Evolutionary conservation across 2,113 vertebrate species (phyloP).

Genomic region (Hemiprocne comata): DNA sequence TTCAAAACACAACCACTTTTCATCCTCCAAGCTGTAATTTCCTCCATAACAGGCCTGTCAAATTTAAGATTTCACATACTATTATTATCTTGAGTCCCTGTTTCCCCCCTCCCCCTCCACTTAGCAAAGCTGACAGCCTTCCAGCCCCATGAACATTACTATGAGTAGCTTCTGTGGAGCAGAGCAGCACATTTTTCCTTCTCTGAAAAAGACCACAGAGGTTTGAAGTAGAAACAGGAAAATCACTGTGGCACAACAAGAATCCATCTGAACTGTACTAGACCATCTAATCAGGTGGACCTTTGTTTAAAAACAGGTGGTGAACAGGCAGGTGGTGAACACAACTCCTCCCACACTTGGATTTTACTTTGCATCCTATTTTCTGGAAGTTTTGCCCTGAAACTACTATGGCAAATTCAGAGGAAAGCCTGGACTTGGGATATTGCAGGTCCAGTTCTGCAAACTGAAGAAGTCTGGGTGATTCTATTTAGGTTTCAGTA

Average conservation of each 20-base stretch:
- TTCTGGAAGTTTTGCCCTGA: neutral
- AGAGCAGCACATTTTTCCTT: neutral
- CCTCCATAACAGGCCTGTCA: constrained; percentile 39
- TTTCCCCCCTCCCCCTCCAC: constrained; percentile 44
- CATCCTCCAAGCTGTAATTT: constrained; percentile 67
- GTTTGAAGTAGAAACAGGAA: neutral
- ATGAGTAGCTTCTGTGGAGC: constrained; percentile 38
- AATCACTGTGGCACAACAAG: neutral
- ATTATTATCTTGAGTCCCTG: constrained; percentile 59
- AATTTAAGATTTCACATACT: constrained; percentile 68
- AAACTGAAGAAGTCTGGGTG: neutral
- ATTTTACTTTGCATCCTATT: neutral
- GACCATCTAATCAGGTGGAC: neutral
- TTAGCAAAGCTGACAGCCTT: constrained; percentile 17
- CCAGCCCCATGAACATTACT: constrained; percentile 24
- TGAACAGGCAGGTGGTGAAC: neutral
- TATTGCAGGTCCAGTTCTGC: neutral
- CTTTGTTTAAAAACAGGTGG: neutral
- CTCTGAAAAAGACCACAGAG: neutral
- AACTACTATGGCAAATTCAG: neutral
- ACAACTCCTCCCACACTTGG: neutral
- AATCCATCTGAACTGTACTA: neutral
- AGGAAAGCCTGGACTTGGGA: neutral
- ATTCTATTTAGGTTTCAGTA: neutral
- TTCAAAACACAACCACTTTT: constrained; percentile 65